Base-by-base conservation (phyloP, 2,113 vertebrate species). In the Otis tarda region DNA sequence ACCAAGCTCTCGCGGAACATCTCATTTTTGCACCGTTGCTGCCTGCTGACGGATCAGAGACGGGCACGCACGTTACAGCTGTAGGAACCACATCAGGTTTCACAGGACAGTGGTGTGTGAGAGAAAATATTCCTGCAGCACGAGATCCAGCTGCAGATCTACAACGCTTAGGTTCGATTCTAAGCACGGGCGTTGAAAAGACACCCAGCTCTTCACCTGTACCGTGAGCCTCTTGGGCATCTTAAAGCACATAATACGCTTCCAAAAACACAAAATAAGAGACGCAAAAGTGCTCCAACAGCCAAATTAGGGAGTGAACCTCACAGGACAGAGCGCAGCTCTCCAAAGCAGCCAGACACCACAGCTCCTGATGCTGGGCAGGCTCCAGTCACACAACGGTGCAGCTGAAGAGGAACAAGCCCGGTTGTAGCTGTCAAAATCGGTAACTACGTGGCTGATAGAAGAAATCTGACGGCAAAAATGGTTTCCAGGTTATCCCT, bases 291-390 rank as follows among this genome's bases (percentile, higher is more conserved):
- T 43, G 4, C 9, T 3, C 2, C 5, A 45, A 17, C 7, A 12
- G 21, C 41, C 24, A 2, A 52, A 3, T 2, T 0, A 6, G 2
- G 15, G 19, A 37, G 39, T 5, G 0, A 7, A 0, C 1, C 14
- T 8, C 19, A 16, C 50, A 10, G 7, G 22, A 2, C 9, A 10
- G 41, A 41, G 41, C 41, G 41, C 41, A 41, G 41, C 41, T 14
- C 12, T 41, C 41, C 41, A 41, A 41, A 41, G 41, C 47, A 14
- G 67, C 12, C 4, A 4, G 5, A 45, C 45, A 9, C 25, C 56
- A 16, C 78, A 25, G 20, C 2, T 21, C 9, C n/a, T 30, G 7
- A 49, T 15, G 28, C 22, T 1, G 3, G 37, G 14, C 60, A 14
- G 49, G 64, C n/a, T 68, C 10, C 47, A 4, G 3, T 3, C 14